phyloP scores from a whole-genome alignment of 2,113 vertebrate species.

The Urocolius indicus region DNA sequence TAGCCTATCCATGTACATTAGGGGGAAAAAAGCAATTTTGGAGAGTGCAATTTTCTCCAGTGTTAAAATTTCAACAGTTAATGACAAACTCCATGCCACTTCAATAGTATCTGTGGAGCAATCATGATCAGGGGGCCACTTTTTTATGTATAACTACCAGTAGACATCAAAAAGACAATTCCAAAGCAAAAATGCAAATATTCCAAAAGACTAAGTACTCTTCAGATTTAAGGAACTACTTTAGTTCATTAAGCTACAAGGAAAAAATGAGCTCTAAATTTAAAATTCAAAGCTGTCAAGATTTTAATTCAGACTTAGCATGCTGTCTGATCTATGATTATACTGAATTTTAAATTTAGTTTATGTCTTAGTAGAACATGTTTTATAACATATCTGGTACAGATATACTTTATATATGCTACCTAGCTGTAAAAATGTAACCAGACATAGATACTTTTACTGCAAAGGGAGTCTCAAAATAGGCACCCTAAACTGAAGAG shows the following conservation, averaged over 20 bases:
- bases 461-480: background rate
- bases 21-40: background rate
- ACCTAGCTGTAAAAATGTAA: background rate
- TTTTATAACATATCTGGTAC: background rate
- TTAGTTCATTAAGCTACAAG: background rate
- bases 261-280: background rate
- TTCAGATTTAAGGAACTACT: background rate
- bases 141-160: background rate
- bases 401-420: background rate
- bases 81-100: background rate
- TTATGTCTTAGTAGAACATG: background rate
- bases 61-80: background rate
- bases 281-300: conserved; percentile 16
- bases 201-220: background rate
- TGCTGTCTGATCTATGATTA: conserved; percentile 1
- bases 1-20: background rate
- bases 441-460: background rate
- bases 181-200: background rate
- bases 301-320: background rate
- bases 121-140: background rate
- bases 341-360: background rate
- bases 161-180: background rate
- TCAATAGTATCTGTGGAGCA: background rate
- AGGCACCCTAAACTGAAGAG: background rate
- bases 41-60: background rate